phyloP scores from a whole-genome alignment of 2,113 vertebrate genomes.

The Gnathonemus longibarbis region DNA sequence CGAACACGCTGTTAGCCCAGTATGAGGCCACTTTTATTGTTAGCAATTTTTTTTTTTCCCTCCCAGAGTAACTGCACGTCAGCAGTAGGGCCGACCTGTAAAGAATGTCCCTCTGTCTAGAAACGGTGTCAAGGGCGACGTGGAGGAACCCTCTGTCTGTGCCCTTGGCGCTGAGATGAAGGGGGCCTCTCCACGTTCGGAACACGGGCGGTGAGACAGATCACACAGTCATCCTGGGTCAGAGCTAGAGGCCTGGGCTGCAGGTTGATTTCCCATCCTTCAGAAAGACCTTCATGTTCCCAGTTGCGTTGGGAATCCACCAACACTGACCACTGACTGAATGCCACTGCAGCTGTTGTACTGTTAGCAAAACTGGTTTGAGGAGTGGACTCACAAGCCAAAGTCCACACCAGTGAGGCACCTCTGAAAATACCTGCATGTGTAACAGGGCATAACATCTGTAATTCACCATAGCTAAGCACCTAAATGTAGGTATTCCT shows the following conservation, averaged over 20 bases:
- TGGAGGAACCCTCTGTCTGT: not conserved
- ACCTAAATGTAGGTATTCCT: not conserved
- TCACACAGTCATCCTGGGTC: not conserved
- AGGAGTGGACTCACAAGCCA: not conserved
- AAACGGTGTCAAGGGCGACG: not conserved
- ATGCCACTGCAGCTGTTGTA: not conserved
- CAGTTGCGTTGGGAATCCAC: not conserved
- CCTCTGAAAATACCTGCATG: not conserved
- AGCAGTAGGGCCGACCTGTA: not conserved
- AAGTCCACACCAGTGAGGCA: not conserved
- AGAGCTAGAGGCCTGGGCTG: not conserved
- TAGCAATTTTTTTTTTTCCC: not conserved
- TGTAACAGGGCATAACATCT: not conserved
- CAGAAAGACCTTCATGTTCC: not conserved
- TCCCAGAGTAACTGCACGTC: not conserved
- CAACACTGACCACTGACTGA: not conserved
- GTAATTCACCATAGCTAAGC: not conserved
- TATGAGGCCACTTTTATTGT: not conserved
- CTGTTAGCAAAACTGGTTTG: not conserved
- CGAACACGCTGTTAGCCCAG: constrained; percentile 20
- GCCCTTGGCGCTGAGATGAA: not conserved
- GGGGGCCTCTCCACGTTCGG: not conserved
- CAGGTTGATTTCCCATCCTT: not conserved
- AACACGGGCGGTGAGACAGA: not conserved
- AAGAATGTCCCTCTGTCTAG: not conserved